A percentile compares a stretch with the other conserved stretches of the same genome.
Conservation (phyloP, 2,888 invertebrate species). For the Volucella inflata region DNA sequence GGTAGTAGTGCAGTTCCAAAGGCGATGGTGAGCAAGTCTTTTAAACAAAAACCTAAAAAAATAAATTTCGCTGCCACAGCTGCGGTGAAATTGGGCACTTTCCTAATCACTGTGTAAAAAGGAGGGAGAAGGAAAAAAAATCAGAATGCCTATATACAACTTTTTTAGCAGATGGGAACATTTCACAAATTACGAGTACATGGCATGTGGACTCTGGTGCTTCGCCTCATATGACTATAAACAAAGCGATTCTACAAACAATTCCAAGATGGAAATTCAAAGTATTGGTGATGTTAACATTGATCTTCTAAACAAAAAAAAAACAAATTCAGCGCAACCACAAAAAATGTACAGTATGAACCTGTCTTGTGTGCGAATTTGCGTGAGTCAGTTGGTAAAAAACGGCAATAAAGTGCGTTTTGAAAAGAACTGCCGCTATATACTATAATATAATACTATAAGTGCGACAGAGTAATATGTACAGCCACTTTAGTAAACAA, state of each 20-base stretch:
- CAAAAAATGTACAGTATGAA: too few species aligned
- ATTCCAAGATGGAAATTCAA: conserved; percentile 6
- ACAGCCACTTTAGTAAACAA: too few species aligned
- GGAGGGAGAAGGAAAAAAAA: conserved; percentile 6
- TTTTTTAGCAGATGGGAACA: conserved; percentile 13
- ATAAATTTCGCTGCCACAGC: conserved; percentile 39
- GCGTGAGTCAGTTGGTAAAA: too few species aligned
- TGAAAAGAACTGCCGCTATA: too few species aligned
- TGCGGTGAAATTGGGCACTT: conserved; percentile 30
- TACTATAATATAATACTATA: too few species aligned
- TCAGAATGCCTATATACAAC: conserved; percentile 21
- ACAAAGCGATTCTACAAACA: conserved; percentile 30
- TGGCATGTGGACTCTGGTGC: neutral
- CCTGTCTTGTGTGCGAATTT: too few species aligned
- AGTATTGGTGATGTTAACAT: neutral
- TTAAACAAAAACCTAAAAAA: conserved; percentile 15
- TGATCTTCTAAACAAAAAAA: too few species aligned
- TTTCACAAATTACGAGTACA: too few species aligned
- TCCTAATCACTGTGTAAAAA: conserved; percentile 10
- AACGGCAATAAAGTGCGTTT: too few species aligned
- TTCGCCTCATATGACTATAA: conserved; percentile 32
- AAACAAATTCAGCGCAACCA: too few species aligned
- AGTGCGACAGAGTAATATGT: too few species aligned
- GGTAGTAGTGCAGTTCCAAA: neutral
- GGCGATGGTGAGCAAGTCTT: conserved; percentile 15